Evolutionary conservation across 2,888 invertebrate genomes (phyloP), one percentile per base, ranked within the genome.

Genomic region (Heliconius ethilla): DNA sequence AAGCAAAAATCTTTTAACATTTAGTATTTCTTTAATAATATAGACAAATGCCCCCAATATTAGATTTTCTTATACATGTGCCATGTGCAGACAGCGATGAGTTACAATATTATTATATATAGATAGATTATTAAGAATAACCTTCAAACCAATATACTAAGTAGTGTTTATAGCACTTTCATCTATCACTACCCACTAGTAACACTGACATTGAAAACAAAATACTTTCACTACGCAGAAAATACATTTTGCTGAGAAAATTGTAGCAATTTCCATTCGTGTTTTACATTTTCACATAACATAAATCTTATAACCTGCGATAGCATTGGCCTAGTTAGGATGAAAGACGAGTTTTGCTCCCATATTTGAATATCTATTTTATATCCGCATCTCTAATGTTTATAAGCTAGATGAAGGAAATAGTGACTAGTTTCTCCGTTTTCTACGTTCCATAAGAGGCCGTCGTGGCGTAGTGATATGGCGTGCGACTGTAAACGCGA

Each of bases 271-370:
- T 40, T 40, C 10, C 25, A 40, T 22, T 15, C 15, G 22, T 10
- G 25, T 25, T 69, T 25, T 15, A 40, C 40, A 69, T 69, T 69
- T 69, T 69, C 10, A 66, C 65, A 33, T 66, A 25, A 25, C 65
- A 22, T 66, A 65, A 65, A 65, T 65, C 27, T 65, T 65, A 65
- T 65, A 66, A 66, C 65, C 27, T 63, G 27, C 63, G 15, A 63
- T 63, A 63, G 15, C 27, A 7, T n/a, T 27, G 63, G 63, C 27
- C 25, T 63, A 63, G 25, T 63, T 63, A 63, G 25, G 15, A 27
- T 27, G 63, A 27, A 15, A 27, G 10, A 6, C 27, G 2, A 62
- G n/a, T 27, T 63, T 63, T 63, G 27, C 15, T 63, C n/a, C n/a
- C 27, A 15, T 27, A 63, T 63, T 11, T 63, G 51, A 51, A 51